These are phyloP conservation scores for Bufotes viridis DNA, from an alignment of 2,797 vertebrate species.

Conservation along the genomic window DNA sequence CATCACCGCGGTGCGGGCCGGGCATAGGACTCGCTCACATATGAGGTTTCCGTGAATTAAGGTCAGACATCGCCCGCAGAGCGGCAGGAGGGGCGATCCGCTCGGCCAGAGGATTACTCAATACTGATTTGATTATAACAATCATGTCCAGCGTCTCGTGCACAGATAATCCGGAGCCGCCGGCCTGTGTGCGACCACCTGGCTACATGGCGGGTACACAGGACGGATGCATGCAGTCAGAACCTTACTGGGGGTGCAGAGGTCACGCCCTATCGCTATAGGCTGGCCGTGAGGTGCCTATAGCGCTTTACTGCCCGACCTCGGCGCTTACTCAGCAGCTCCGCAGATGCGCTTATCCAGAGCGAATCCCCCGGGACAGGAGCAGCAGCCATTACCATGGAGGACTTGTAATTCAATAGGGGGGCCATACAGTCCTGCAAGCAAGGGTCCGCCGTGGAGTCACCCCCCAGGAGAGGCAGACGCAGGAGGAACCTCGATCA, in stretches of 20 bases:
- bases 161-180: constrained; percentile 22
- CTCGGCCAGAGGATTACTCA: constrained; percentile 51
- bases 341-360: constrained; percentile 4
- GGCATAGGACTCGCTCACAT: not conserved
- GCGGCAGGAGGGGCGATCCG: not conserved
- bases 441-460: no score
- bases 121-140: constrained; percentile 58
- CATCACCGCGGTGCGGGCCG: not conserved
- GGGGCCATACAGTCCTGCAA: no score
- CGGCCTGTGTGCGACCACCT: not conserved
- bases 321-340: constrained; percentile 24
- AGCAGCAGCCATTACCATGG: no score
- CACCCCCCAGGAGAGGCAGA: no score
- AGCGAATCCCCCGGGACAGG: not conserved
- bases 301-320: not conserved
- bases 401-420: no score
- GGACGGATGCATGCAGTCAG: not conserved
- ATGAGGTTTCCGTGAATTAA: constrained; percentile 43
- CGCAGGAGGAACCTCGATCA: no score
- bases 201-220: not conserved
- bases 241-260: no score
- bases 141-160: constrained; percentile 26
- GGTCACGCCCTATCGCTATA: no score
- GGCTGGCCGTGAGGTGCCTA: no score
- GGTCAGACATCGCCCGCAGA: constrained; percentile 45